Conservation (phyloP, 2,888 invertebrate genomes). For the Selenia dentaria region DNA sequence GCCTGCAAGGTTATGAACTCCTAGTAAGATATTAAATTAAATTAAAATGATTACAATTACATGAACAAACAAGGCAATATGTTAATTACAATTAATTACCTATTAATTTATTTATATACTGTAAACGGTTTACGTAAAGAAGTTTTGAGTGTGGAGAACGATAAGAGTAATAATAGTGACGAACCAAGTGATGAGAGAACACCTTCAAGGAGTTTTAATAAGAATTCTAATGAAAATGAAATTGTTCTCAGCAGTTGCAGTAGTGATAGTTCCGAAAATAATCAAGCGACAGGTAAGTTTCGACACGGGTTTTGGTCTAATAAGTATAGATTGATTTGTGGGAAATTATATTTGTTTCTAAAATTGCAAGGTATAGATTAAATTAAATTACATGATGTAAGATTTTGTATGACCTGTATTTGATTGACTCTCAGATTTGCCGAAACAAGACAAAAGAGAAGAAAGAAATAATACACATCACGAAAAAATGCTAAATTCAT, state of each 20-base stretch:
- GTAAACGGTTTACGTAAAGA: conserved; percentile 9
- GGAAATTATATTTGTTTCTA: too few species aligned
- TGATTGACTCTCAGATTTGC: neutral
- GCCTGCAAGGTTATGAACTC: conserved; percentile 16
- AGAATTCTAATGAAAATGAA: neutral
- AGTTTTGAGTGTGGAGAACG: conserved; percentile 9
- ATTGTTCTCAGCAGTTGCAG: conserved; percentile 2
- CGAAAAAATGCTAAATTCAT: conserved; percentile 1
- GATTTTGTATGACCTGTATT: too few species aligned
- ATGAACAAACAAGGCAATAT: conserved; percentile 9
- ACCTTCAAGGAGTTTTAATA: conserved; percentile 4
- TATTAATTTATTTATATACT: conserved; percentile 17
- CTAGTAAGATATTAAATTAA: conserved; percentile 28
- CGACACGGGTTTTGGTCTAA: neutral
- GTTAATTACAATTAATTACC: conserved; percentile 8
- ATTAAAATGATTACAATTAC: conserved; percentile 17
- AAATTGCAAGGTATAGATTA: too few species aligned
- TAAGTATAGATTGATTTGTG: too few species aligned
- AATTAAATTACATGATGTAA: too few species aligned
- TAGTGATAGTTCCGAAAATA: conserved; percentile 3
- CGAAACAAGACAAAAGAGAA: neutral
- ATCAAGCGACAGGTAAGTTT: conserved; percentile 6
- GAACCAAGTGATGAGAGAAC: conserved; percentile 14
- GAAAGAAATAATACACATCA: neutral
- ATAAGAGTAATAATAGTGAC: conserved; percentile 14